phyloP scores from a whole-genome alignment of 2,797 vertebrate genomes.

The Alauda arvensis region DNA sequence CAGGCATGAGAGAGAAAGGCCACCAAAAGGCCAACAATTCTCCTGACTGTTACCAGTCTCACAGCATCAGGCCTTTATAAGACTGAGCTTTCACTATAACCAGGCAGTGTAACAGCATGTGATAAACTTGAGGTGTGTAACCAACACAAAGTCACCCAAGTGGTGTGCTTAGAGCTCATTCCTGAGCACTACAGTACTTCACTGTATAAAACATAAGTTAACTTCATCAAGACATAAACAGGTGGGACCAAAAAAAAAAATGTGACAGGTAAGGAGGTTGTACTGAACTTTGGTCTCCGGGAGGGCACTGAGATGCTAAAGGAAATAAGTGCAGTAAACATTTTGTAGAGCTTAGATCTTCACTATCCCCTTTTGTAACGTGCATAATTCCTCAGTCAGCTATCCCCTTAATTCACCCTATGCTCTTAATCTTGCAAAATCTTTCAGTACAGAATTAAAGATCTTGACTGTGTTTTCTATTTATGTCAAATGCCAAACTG shows the following conservation, averaged over 20 bases:
- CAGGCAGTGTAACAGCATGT: neutral
- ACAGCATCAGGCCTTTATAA: neutral
- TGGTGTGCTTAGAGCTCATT: slow-evolving; percentile 5
- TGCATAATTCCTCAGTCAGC: neutral
- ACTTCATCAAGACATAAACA: neutral
- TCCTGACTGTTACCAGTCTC: neutral
- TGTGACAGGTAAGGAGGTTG: neutral
- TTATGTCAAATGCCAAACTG: neutral
- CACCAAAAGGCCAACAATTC: neutral
- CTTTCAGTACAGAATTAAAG: neutral
- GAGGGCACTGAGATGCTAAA: slow-evolving; percentile 23
- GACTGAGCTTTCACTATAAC: neutral
- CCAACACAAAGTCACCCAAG: neutral
- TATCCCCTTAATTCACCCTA: slow-evolving; percentile 38
- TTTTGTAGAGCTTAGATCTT: slow-evolving; percentile 24
- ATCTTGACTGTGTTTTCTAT: neutral
- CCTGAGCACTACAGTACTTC: slow-evolving; percentile 18
- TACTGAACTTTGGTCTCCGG: slow-evolving; percentile 43
- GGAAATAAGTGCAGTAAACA: slow-evolving; percentile 10
- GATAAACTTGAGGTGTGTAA: neutral
- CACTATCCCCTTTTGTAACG: neutral
- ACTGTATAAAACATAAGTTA: slow-evolving; percentile 17
- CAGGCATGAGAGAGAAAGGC: neutral
- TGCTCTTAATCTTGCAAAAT: neutral
- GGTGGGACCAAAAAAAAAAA: neutral